Evolutionary conservation across 23 tunicate genomes (phyloP), one percentile per base, ranked within the genome.

Genomic region (Pegea sp.): DNA sequence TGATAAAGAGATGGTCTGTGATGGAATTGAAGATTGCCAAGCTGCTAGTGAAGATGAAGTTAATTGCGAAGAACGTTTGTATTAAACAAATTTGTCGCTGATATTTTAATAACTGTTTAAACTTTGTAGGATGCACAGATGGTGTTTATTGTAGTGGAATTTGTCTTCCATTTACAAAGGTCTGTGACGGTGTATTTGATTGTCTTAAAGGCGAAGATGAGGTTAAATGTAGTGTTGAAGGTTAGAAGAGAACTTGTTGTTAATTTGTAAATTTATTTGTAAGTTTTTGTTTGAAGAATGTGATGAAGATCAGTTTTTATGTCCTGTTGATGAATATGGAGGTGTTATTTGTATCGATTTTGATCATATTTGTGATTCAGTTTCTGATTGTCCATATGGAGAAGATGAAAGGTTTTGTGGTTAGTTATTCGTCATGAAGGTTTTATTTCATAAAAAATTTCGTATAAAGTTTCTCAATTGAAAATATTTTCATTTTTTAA

Each of bases 171-270:
- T 20, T 29, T 49, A n/a, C 31, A 22, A 49, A 49, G 58, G 22
- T 70, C 0, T 78, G 92, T 50, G 72, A 78, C 29, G 78, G 78
- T 24, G 23, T 23, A n/a, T 25, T 29, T 1, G 92, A 78, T 53
- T 78, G 92, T 60, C 77, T 71, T n/a, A 72, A 53, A 50, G 54
- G 42, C 0, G 92, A 78, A 31, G 92, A 78, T 43, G 92, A 78
- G 53, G 18, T 24, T 11, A 28, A 60, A 33, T 65, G 67, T 44
- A 11, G 21, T 13, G 57, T 63, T 18, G 46, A 29, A 34, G 63
- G 71, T 61, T 13, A 29, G 48, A n/a, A n/a, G n/a, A n/a, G n/a
- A n/a, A 22, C 22, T 48, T 48, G 22, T 4, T 48, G 11, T 16
- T 38, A 38, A 8, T 8, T 38, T 8, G 16, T 8, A 8, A 38